phyloP scores from a whole-genome alignment of 2,888 invertebrate species.

The Teleiodes luculella region DNA sequence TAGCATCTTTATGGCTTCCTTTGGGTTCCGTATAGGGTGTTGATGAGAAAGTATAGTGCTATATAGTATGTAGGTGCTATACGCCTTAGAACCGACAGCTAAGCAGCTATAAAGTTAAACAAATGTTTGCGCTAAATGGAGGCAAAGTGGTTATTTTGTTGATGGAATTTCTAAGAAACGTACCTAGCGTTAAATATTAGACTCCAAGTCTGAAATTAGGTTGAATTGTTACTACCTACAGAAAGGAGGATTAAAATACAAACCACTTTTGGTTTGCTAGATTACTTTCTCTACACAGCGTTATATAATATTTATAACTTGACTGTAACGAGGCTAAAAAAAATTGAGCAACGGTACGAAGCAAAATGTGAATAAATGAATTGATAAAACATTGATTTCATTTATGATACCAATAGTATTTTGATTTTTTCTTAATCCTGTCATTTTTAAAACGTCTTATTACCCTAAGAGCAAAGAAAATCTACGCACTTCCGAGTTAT shows the following conservation, averaged over 20 bases:
- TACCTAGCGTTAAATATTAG: background rate
- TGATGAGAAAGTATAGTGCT: conserved; percentile 1
- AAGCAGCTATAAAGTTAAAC: background rate
- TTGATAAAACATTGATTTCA: too few relatives aligned
- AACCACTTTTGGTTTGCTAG: too few relatives aligned
- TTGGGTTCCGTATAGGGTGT: conserved; percentile 9
- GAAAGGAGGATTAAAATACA: background rate
- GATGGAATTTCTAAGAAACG: background rate
- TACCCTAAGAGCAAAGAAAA: too few relatives aligned
- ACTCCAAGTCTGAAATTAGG: background rate
- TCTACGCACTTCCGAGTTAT: too few relatives aligned
- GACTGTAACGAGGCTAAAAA: too few relatives aligned
- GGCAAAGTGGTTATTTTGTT: background rate
- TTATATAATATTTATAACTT: too few relatives aligned
- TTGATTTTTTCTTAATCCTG: too few relatives aligned
- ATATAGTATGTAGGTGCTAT: background rate
- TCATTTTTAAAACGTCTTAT: too few relatives aligned
- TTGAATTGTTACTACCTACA: background rate
- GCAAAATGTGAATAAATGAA: background rate
- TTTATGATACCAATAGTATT: too few relatives aligned
- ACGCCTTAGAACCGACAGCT: background rate
- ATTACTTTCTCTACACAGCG: too few relatives aligned
- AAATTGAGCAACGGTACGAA: background rate
- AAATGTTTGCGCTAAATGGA: conserved; percentile 4
- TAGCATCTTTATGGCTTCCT: conserved; percentile 15